Evolutionary conservation across 1,140 invertebrate species (phyloP).

Genomic region (Coelopa frigida): DNA sequence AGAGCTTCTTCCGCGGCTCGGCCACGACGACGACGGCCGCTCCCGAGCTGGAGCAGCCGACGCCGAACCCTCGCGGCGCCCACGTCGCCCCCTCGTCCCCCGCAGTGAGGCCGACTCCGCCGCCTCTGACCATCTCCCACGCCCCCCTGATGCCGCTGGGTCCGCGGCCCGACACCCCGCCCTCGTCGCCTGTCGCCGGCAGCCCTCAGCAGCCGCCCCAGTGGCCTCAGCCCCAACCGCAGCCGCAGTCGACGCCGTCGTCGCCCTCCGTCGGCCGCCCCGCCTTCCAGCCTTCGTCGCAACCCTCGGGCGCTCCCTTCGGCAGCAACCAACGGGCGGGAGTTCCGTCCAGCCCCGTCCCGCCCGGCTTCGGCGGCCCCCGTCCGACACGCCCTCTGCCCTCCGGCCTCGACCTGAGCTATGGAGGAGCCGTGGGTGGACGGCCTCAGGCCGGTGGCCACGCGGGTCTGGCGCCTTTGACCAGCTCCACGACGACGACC

Average conservation of each 20-base stretch:
- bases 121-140: constrained; percentile 33
- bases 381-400: constrained; percentile 32
- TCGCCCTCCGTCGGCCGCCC: background rate
- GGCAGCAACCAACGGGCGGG: background rate
- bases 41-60: constrained; percentile 5
- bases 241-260: too few relatives aligned
- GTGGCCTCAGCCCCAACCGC: constrained; percentile 21
- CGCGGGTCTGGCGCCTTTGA: constrained; percentile 13
- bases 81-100: constrained; percentile 33
- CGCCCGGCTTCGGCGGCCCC: constrained; percentile 34
- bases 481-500: constrained; percentile 9
- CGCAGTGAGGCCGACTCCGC: constrained; percentile 22
- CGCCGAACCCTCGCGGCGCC: constrained; percentile 21
- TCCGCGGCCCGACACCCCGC: constrained; percentile 34
- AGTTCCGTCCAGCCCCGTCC: constrained; percentile 15
- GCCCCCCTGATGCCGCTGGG: constrained; percentile 35
- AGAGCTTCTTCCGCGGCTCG: constrained; percentile 25
- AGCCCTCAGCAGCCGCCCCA: constrained; percentile 17
- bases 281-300: too few relatives aligned
- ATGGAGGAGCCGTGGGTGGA: constrained; percentile 20
- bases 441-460: background rate
- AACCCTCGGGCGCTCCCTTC: too few relatives aligned
- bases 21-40: constrained; percentile 16
- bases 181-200: constrained; percentile 25
- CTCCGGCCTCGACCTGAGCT: constrained; percentile 36